Percentiles rank a stretch among this genome's conserved stretches.
phyloP scores from a whole-genome alignment of 2,888 invertebrate genomes.

The Hypsopygia costalis region DNA sequence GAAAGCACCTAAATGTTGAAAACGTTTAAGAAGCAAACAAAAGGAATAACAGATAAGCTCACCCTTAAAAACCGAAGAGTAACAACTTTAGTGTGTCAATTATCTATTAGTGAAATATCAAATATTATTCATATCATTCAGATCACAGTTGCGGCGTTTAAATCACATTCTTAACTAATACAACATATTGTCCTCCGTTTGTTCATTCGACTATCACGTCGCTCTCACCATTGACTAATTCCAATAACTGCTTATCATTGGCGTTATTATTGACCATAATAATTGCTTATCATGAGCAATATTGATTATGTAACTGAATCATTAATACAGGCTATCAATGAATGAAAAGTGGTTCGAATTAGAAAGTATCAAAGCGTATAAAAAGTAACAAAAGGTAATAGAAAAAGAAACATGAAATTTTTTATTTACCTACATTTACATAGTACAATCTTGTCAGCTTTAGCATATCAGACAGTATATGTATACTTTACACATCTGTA shows the following conservation, averaged over 20 bases:
- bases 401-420: no score
- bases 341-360: no score
- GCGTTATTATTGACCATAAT: neutral
- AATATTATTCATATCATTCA: constrained; percentile 81
- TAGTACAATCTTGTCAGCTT: no score
- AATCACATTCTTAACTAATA: constrained; percentile 80
- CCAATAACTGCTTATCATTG: constrained; percentile 34
- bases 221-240: constrained; percentile 58
- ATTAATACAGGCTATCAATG: no score
- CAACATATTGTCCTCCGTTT: constrained; percentile 76
- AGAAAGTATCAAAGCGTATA: no score
- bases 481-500: no score
- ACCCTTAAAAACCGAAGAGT: constrained; percentile 49
- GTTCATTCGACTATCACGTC: constrained; percentile 63
- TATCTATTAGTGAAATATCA: constrained; percentile 80
- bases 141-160: constrained; percentile 81
- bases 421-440: no score
- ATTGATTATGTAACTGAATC: no score
- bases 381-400: no score
- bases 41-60: constrained; percentile 38
- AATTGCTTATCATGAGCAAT: no score
- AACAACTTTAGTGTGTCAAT: constrained; percentile 70
- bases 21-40: constrained; percentile 45
- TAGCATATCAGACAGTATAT: no score
- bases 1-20: constrained; percentile 68